phyloP scores from a whole-genome alignment of 2,113 vertebrate species.

The Apteryx owenii region DNA sequence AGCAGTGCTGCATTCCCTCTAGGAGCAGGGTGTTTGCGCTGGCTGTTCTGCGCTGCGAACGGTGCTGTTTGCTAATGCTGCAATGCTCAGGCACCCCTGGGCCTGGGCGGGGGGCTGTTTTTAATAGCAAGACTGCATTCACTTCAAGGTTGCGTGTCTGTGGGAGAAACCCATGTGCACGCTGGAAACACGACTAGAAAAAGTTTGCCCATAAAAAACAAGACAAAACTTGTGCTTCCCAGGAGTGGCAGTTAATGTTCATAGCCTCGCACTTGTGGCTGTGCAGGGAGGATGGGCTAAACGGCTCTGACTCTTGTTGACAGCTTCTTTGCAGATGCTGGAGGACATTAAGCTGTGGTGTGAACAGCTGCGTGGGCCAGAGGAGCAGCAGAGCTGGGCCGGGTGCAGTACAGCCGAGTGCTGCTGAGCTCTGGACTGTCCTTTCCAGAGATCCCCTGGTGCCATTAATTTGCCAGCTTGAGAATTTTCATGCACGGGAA shows the following conservation, averaged over 20 bases:
- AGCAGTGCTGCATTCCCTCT: fast-evolving
- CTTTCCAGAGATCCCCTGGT: neutral
- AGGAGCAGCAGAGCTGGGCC: neutral
- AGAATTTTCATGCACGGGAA: neutral
- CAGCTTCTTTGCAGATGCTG: neutral
- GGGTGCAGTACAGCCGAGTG: neutral
- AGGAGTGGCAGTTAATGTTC: neutral
- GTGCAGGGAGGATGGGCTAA: neutral
- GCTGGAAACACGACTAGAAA: neutral
- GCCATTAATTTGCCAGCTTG: neutral
- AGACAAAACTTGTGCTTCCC: neutral
- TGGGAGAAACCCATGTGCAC: neutral
- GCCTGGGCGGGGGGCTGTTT: neutral
- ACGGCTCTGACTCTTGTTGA: neutral
- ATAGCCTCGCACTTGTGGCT: neutral
- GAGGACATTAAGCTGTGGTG: neutral
- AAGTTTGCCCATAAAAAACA: neutral
- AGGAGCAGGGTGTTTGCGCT: neutral
- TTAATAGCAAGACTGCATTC: neutral
- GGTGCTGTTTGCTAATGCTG: neutral
- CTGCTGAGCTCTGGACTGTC: neutral
- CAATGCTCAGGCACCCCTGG: fast-evolving
- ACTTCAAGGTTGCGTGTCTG: neutral
- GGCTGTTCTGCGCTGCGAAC: neutral
- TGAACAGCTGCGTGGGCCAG: neutral